Conservation (phyloP, 2,888 invertebrate genomes). For the Hydrotaea diabolus region DNA sequence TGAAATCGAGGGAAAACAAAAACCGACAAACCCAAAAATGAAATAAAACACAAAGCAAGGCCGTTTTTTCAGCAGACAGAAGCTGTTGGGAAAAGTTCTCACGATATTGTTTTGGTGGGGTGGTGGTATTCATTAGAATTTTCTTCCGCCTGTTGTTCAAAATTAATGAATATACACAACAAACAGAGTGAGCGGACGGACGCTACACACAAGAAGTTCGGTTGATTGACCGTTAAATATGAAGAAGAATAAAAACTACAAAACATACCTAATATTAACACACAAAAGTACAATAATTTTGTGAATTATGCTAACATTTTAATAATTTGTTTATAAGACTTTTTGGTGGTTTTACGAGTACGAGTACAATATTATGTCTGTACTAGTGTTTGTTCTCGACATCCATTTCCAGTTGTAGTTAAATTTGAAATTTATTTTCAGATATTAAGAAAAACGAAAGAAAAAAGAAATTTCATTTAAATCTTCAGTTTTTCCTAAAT, state of each 20-base stretch:
- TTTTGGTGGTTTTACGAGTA: neutral
- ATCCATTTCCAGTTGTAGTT: conserved; percentile 1
- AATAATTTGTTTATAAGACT: neutral
- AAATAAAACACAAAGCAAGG: conserved; percentile 45
- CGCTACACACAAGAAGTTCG: neutral
- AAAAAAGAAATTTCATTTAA: too few relatives aligned
- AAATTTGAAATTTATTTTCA: conserved; percentile 10
- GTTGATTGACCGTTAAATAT: conserved; percentile 42
- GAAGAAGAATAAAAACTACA: neutral
- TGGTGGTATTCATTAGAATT: neutral
- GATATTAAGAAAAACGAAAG: too few relatives aligned
- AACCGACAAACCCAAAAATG: conserved; percentile 33
- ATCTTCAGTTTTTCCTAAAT: too few relatives aligned
- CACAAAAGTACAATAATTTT: too few relatives aligned
- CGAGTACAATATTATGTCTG: too few relatives aligned
- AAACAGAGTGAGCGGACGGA: too few relatives aligned
- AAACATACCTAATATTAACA: neutral
- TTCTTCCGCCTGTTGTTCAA: neutral
- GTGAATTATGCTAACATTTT: neutral
- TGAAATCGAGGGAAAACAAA: conserved; percentile 11
- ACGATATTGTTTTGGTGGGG: conserved; percentile 16
- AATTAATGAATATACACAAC: neutral
- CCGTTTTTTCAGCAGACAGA: neutral
- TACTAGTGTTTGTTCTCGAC: neutral
- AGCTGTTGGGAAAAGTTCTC: conserved; percentile 29